phyloP scores from a whole-genome alignment of 2,113 vertebrate genomes.

The Rousettus leschenaultii region DNA sequence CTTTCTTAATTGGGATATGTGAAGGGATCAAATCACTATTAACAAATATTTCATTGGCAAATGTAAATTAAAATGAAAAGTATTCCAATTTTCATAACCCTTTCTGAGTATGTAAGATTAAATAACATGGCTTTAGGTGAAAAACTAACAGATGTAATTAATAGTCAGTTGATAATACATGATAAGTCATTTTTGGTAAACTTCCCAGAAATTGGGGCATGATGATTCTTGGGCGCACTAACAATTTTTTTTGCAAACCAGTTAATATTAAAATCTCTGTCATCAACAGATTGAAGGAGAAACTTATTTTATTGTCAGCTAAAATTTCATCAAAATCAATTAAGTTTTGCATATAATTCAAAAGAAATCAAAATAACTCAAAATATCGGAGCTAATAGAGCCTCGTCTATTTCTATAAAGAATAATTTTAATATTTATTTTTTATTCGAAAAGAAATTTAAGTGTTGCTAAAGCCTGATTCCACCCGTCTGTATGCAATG shows the following conservation, averaged over 20 bases:
- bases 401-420: not conserved
- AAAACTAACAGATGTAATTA: slow-evolving; percentile 20
- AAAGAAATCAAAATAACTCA: not conserved
- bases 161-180: slow-evolving; percentile 12
- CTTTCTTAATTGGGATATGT: not conserved
- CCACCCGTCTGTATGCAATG: not conserved
- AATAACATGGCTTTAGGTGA: slow-evolving; percentile 1
- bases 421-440: not conserved
- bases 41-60: not conserved
- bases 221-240: not conserved
- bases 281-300: not conserved
- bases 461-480: not conserved
- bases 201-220: not conserved
- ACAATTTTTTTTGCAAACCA: not conserved
- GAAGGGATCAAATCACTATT: not conserved
- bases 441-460: not conserved
- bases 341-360: not conserved
- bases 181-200: not conserved
- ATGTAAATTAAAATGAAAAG: slow-evolving; percentile 16
- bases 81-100: not conserved
- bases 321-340: not conserved
- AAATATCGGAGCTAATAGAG: not conserved
- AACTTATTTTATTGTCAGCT: not conserved
- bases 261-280: not conserved
- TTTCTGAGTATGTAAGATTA: not conserved